These are phyloP conservation scores for Penaeus indicus DNA, from an alignment of 1,140 invertebrate genomes.

Conservation along the genomic window DNA sequence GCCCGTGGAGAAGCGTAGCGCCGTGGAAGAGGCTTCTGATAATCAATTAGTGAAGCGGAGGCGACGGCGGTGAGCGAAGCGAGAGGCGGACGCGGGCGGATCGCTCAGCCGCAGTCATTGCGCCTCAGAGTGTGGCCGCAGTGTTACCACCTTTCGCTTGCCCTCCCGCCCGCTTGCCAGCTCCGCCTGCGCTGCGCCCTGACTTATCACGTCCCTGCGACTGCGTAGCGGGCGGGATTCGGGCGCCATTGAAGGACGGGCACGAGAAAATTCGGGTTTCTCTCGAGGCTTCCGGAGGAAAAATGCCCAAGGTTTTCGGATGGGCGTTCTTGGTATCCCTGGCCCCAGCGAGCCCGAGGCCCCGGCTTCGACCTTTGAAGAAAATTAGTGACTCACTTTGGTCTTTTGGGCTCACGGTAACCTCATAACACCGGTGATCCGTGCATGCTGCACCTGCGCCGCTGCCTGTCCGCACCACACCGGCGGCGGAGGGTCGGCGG, in stretches of 20 bases:
- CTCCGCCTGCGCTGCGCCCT: neutral
- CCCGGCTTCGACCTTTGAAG: constrained; percentile 48
- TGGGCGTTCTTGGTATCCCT: constrained; percentile 20
- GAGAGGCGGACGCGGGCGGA: neutral
- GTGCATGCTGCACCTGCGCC: no score
- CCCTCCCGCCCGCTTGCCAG: neutral
- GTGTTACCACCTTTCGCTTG: constrained; percentile 3
- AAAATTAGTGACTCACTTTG: constrained; percentile 52
- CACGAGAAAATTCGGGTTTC: no score
- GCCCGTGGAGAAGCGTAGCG: no score
- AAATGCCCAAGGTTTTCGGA: no score
- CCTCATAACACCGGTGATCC: no score
- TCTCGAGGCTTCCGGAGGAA: no score
- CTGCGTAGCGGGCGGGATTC: no score
- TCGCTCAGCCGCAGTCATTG: constrained; percentile 40
- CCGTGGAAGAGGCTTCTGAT: neutral
- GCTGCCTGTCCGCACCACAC: no score
- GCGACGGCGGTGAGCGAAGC: constrained; percentile 13
- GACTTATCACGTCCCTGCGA: no score
- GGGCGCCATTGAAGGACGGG: no score
- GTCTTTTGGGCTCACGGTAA: constrained; percentile 34
- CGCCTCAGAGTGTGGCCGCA: constrained; percentile 41
- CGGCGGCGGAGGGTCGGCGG: no score
- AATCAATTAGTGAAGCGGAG: constrained; percentile 26
- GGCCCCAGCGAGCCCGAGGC: constrained; percentile 19